Base-by-base conservation (phyloP, 2,888 invertebrate genomes). In the Notocelia uddmanniana region DNA sequence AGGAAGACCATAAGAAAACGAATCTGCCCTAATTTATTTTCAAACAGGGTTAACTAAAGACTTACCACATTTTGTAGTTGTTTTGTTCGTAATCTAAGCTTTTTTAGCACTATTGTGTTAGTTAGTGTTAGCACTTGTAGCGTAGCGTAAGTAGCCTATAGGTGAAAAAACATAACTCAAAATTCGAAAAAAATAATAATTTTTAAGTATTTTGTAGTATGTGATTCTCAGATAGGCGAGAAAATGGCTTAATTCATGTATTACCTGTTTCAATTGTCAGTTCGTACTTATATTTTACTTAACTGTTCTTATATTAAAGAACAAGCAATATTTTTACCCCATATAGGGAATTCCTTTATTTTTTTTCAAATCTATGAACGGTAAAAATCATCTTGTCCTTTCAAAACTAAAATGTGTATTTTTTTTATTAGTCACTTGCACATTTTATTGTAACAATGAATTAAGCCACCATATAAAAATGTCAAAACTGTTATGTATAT, bases 131-230 rank as follows among this genome's bases (percentile, higher is more conserved):
- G 48, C 64, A 70, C 64, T 31, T 31, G 19, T 64, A 64, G 57
- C 21, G 57, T 70, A 70, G 64, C 23, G 19, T 64, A 69, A 69
- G 69, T 72, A 72, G 72, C 67, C 72, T 67, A 50, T 72, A 72
- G 60, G 37, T 60, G 67, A 71, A 72, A 62, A 72, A 72, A 19
- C 72, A 64, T 74, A 74, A 74, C 59, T 74, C 68, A 71, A 76
- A 73, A 73, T 70, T 75, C 54, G 68, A 70, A 69, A 71, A 68
- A 64, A 69, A 73, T 67, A 60, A 15, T 58, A n/a, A n/a, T 75
- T 69, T 72, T 68, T 62, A 72, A 68, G 67, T 68, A 72, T 72
- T 72, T 72, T 72, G 72, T 72, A 72, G 72, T 72, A 72, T 72
- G 72, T 62, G 45, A 68, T 72, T 72, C 48, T 60, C 72, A 37